Evolutionary conservation across 2,888 invertebrate species (phyloP), one percentile per base, ranked within the genome.

Genomic region (Petrolisthes cinctipes): DNA sequence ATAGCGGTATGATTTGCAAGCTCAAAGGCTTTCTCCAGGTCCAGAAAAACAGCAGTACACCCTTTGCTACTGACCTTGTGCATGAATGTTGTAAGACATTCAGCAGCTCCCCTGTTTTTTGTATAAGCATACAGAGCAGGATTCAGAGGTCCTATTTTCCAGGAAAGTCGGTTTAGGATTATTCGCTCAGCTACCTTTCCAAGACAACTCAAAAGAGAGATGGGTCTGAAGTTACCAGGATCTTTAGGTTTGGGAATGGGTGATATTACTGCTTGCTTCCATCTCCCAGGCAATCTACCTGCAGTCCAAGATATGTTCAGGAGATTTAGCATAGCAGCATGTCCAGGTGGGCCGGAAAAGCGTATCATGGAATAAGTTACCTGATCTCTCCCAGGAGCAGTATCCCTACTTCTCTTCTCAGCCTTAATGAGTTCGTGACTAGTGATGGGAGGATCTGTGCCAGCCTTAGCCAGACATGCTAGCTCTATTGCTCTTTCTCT

Each of bases 1-100:
- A 76, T 76, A 9, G 37, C 9, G 14, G 53, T 6, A 23, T 23
- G 23, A 17, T 51, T 23, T 23, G 4, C 76, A 7, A 37, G 76
- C 76, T 76, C 76, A 17, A 76, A 76, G 20, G 76, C 76, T 37
- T 76, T 23, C 17, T 76, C 76, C 23, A 76, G 76, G 37, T 76
- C 76, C 1, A 76, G 76, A 51, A 71, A 71, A 1, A 71, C 4
- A 17, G 71, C 6, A 7, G 71, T 71, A 6, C 14, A 71, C 0
- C 23, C 7, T 14, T 9, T 6, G 20, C 17, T 17, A 6, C 53
- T 17, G 7, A 23, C 53, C 5, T 23, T 23, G 76, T 14, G 20
- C 7, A 76, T 17, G 23, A 76, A 17, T 9, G 5, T 51, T 6
- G 20, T 17, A 17, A 76, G 7, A 51, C 37, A 51, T 23, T 76